A percentile compares a stretch with the other conserved stretches of the same genome.
These are phyloP conservation scores for Arnoldichthys spilopterus DNA, from an alignment of 2,797 vertebrate species.

Conservation along the genomic window DNA sequence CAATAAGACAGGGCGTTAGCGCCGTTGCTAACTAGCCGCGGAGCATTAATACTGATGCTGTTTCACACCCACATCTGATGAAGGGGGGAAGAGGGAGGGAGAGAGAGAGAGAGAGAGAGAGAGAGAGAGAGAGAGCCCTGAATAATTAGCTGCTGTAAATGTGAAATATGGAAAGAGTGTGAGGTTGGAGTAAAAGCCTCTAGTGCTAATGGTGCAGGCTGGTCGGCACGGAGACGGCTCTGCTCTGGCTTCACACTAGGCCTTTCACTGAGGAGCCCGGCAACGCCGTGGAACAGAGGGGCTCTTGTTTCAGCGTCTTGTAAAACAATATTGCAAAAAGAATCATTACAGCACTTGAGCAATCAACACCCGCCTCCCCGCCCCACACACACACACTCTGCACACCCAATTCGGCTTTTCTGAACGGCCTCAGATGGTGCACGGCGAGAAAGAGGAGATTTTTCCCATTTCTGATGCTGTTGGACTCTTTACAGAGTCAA, in stretches of 20 bases:
- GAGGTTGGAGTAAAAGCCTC: neutral
- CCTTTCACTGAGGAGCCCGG: slow-evolving; percentile 31
- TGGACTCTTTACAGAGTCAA: too few species aligned
- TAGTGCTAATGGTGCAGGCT: slow-evolving; percentile 20
- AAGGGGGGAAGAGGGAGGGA: neutral
- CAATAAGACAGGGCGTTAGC: slow-evolving; percentile 13
- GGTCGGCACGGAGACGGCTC: neutral
- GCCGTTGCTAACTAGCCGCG: slow-evolving; percentile 20
- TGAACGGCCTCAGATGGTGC: slow-evolving; percentile 19
- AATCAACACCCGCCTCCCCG: slow-evolving; percentile 23
- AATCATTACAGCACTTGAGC: slow-evolving; percentile 47
- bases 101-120: neutral
- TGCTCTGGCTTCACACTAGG: slow-evolving; percentile 31
- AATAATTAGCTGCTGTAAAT: slow-evolving; percentile 28
- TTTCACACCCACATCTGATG: slow-evolving; percentile 28
- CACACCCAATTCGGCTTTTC: slow-evolving; percentile 15
- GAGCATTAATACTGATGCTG: slow-evolving; percentile 31
- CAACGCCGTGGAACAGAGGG: slow-evolving; percentile 22
- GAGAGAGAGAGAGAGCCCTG: neutral
- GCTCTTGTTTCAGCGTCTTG: slow-evolving; percentile 49
- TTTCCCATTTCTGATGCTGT: too few species aligned
- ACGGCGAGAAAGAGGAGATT: too few species aligned
- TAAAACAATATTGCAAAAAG: slow-evolving; percentile 57
- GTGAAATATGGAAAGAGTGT: slow-evolving; percentile 32
- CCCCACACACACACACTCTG: slow-evolving; percentile 39